A percentile compares a stretch with the other conserved stretches of the same genome.
Evolutionary conservation across 1,140 invertebrate species (phyloP).

Genomic region (Drosophila azteca): DNA sequence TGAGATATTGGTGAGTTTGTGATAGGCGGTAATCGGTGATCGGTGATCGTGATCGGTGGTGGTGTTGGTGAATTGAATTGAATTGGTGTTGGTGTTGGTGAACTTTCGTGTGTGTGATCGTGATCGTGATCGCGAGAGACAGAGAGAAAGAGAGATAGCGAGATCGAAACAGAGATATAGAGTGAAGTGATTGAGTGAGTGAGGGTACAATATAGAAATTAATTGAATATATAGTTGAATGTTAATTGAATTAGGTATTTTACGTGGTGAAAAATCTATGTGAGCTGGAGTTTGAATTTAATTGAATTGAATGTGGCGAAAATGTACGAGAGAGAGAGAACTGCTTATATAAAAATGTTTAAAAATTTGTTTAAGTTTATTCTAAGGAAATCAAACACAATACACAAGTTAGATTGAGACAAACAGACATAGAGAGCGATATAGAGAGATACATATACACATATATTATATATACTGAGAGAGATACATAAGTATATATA

Average conservation of each 20-base stretch:
- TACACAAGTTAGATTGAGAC: constrained; percentile 71
- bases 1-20: constrained; percentile 31
- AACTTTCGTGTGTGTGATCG: constrained; percentile 26
- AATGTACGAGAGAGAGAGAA: constrained; percentile 59
- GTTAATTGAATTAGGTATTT: constrained; percentile 37
- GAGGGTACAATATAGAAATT: constrained; percentile 52
- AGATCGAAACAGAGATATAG: constrained; percentile 49
- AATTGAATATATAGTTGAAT: constrained; percentile 50
- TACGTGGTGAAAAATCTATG: constrained; percentile 27
- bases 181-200: constrained; percentile 58
- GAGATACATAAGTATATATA: constrained; percentile 29
- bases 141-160: constrained; percentile 55
- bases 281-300: constrained; percentile 22
- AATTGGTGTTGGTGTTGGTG: constrained; percentile 28
- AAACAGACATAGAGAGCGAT: constrained; percentile 63
- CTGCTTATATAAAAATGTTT: constrained; percentile 64
- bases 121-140: constrained; percentile 25
- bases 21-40: constrained; percentile 8
- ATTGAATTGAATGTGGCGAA: constrained; percentile 47
- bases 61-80: constrained; percentile 26
- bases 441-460: constrained; percentile 46
- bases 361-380: constrained; percentile 58
- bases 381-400: constrained; percentile 72
- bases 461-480: constrained; percentile 32
- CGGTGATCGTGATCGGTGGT: constrained; percentile 45